Base-by-base conservation (phyloP, 2,888 invertebrate genomes). In the Drosophila emarginata region DNA sequence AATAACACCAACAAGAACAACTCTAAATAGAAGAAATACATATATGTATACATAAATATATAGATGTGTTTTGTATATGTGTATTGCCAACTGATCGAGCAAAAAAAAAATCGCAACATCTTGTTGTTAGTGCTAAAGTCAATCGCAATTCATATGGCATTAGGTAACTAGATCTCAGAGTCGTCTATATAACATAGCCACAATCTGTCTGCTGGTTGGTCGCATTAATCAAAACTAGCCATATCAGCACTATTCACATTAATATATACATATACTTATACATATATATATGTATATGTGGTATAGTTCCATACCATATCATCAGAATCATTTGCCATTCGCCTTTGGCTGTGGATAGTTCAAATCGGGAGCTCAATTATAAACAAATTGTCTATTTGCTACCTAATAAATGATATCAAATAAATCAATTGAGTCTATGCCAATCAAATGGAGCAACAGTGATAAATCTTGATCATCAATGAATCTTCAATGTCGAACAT, bases 401-500 rank as follows among this genome's bases (percentile, higher is more conserved):
- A 76, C 76, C 81, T 81, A 84, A 87, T 84, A 87, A 84, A 84
- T 88, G 85, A 79, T 79, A 76, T 51, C 76, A 53, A 69, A 84
- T 84, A 88, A 84, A 87, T 84, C 84, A 84, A 84, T 88, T 88
- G 82, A 87, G 77, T 81, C 66, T 68, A 78, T 79, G 88, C 82
- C 88, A 88, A 84, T 88, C 84, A 88, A 84, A 67, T 86, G 77
- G 73, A 58, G 75, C 81, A 81, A 80, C 72, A 64, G 65, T 72
- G 77, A 84, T 82, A 82, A 78, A 84, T 80, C 81, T 81, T 73
- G 60, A 56, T 63, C 59, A 62, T 68, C 75, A 83, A 73, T 76
- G 64, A 76, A 78, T 79, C 77, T 45, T 45, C 45, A 45, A 45
- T 45, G 21, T 45, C 45, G 21, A 45, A 21, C 21, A 45, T 67